A percentile compares a stretch with the other conserved stretches of the same genome.
Evolutionary conservation across 2,797 vertebrate genomes (phyloP).

Genomic region (Rhinogobio ventralis): DNA sequence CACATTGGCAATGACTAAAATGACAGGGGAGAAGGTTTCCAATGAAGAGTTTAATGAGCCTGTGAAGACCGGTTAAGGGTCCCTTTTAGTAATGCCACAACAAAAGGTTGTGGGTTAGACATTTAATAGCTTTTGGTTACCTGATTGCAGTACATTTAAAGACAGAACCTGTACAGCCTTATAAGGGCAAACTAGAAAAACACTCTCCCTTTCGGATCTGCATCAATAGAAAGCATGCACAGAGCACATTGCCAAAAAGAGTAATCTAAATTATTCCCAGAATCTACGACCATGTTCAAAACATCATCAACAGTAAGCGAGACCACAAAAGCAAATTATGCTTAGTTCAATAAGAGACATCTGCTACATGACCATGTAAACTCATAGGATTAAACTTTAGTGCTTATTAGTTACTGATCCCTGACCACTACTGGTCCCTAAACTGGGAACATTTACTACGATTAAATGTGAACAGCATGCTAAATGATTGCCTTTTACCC

Average conservation of each 20-base stretch:
- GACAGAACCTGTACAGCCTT: constrained; percentile 49
- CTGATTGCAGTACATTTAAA: constrained; percentile 31
- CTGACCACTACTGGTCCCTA: background rate
- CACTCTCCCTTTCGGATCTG: constrained; percentile 27
- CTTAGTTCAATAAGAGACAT: background rate
- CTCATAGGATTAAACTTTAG: background rate
- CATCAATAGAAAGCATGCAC: constrained; percentile 55
- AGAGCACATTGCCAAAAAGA: constrained; percentile 52
- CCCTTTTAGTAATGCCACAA: background rate
- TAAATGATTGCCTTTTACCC: background rate
- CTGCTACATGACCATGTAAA: background rate
- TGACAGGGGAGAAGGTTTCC: background rate
- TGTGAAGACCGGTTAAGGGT: background rate
- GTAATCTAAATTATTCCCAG: constrained; percentile 65
- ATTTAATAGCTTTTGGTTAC: constrained; percentile 37
- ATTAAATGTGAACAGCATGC: background rate
- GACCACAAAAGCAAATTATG: constrained; percentile 41
- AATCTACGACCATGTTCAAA: constrained; percentile 42
- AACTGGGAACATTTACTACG: background rate
- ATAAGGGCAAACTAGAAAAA: constrained; percentile 58
- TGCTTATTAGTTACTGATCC: background rate
- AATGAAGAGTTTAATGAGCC: constrained; percentile 14
- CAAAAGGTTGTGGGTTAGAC: constrained; percentile 34
- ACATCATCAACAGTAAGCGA: constrained; percentile 41
- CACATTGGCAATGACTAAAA: background rate